Base-by-base conservation (phyloP, 2,888 invertebrate species). In the Magallana nippona region DNA sequence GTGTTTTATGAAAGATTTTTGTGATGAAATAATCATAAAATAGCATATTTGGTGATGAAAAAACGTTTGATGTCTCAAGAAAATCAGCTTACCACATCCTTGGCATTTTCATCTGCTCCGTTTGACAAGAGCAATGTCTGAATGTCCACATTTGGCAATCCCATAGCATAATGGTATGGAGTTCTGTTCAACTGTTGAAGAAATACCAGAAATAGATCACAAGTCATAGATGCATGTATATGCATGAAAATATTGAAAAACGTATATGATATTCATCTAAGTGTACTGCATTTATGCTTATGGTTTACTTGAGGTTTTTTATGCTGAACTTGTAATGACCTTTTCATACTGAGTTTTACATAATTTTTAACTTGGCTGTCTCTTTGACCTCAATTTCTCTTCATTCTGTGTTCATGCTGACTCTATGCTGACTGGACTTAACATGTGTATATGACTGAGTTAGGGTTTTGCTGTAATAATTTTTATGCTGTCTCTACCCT, bases 161-260 rank as follows among this genome's bases (percentile, higher is more conserved):
- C 91, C 85, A 86, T 88, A 2, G 92, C 91, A 84, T 92, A 92
- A 84, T 92, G 92, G 17, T 92, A 85, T 1, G 92, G 91, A 78
- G 92, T 92, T 84, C 92, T 86, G 79, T 91, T 90, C 81, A 44
- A 44, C 44, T 44, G 44, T 44, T 44, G 44, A 44, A 44, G 3
- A 44, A 44, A 44, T 44, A 44, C 44, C 0, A 44, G 44, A 8
- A 5, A 5, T 3, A 8, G 8, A 44, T 44, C 8, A 5, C 8
- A 5, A 44, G 3, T 5, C 5, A 5, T 44, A 0, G 44, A 44
- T 5, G n/a, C n/a, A n/a, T n/a, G n/a, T n/a, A n/a, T n/a, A n/a
- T n/a, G n/a, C n/a, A n/a, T n/a, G n/a, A n/a, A n/a, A n/a, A 44
- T 44, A 44, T 44, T 10, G 44, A 8, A 44, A 44, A 10, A 44